Evolutionary conservation across 2,888 invertebrate species (phyloP).

Genomic region (Hirtodrosophila cameraria): DNA sequence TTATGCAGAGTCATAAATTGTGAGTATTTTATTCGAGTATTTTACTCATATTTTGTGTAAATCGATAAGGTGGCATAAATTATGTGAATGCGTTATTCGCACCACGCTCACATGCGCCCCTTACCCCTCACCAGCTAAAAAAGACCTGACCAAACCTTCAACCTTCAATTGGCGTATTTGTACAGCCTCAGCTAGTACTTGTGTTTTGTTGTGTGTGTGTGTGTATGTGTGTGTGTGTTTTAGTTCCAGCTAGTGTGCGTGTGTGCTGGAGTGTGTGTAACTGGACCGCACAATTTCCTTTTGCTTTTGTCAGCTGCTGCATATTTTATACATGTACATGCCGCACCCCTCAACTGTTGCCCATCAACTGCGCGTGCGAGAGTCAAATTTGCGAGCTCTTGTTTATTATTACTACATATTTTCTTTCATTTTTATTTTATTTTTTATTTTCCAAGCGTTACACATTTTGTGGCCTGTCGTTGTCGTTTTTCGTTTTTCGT

Average conservation of each 20-base stretch:
- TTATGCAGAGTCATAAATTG: slow-evolving; percentile 60
- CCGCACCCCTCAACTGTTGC: slow-evolving; percentile 1
- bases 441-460: slow-evolving; percentile 11
- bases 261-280: slow-evolving; percentile 10
- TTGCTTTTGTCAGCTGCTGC: slow-evolving; percentile 54
- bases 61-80: slow-evolving; percentile 70
- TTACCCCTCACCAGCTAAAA: not conserved
- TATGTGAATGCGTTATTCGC: slow-evolving; percentile 35
- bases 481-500: not conserved
- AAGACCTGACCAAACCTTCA: slow-evolving; percentile 8
- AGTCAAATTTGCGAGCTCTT: slow-evolving; percentile 38
- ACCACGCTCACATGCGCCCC: not conserved
- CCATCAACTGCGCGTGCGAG: slow-evolving; percentile 25
- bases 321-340: slow-evolving; percentile 49
- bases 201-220: slow-evolving; percentile 11
- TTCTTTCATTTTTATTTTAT: slow-evolving; percentile 1
- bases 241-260: too few relatives aligned
- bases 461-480: slow-evolving; percentile 25
- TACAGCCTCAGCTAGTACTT: slow-evolving; percentile 12
- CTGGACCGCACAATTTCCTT: slow-evolving; percentile 42
- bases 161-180: slow-evolving; percentile 30
- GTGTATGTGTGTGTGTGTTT: slow-evolving; percentile 1
- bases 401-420: slow-evolving; percentile 30
- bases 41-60: slow-evolving; percentile 39
- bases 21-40: slow-evolving; percentile 37